phyloP scores from a whole-genome alignment of 2,888 invertebrate species.

The Trachelus stipa region DNA sequence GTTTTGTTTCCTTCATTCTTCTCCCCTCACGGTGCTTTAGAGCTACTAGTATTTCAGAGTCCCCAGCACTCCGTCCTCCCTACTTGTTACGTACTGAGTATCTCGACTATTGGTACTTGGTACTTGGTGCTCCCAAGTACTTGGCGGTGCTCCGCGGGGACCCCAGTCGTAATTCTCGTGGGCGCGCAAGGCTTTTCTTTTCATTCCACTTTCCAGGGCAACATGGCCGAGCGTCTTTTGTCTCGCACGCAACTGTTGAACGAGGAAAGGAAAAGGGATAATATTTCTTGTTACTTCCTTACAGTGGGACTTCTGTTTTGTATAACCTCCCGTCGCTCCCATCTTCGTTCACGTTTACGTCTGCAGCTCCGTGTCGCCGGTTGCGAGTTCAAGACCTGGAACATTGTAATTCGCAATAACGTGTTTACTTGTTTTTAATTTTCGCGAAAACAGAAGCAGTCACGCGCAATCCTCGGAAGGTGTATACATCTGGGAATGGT shows the following conservation, averaged over 20 bases:
- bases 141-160: conserved; percentile 1
- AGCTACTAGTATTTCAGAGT: neutral
- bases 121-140: conserved; percentile 22
- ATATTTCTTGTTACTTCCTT: conserved; percentile 31
- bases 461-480: neutral
- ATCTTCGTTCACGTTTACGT: neutral
- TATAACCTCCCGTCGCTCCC: neutral
- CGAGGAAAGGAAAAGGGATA: conserved; percentile 29
- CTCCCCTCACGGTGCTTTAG: conserved; percentile 1
- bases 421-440: conserved; percentile 24
- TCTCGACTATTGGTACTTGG: neutral
- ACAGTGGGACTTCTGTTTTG: conserved; percentile 10
- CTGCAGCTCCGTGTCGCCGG: neutral
- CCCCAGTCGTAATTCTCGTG: conserved; percentile 31
- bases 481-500: neutral
- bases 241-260: conserved; percentile 31
- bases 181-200: conserved; percentile 44
- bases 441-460: conserved; percentile 4
- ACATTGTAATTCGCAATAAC: conserved; percentile 19
- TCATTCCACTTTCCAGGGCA: conserved; percentile 44
- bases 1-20: conserved; percentile 17
- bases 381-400: neutral
- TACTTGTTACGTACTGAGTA: conserved; percentile 13
- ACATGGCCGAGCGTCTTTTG: conserved; percentile 37
- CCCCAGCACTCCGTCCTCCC: neutral